Evolutionary conservation across 2,888 invertebrate genomes (phyloP), one percentile per base, ranked within the genome.

Genomic region (Blera fallax): DNA sequence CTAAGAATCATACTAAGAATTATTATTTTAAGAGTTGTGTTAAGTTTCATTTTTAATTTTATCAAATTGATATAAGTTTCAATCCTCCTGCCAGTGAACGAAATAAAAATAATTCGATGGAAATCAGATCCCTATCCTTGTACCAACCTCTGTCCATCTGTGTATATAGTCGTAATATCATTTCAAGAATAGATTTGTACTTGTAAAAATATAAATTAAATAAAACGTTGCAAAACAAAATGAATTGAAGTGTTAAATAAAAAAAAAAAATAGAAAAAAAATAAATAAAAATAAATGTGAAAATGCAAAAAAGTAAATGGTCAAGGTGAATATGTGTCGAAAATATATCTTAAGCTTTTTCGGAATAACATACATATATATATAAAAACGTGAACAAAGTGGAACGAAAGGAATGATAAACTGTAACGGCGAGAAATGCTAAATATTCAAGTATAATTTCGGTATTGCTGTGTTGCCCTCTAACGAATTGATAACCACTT

Each of bases 141-240:
- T 54, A 69, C 5, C 29, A 50, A 79, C 48, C 56, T 50, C 73
- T 72, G 50, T 76, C 74, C 84, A 84, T 79, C 73, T 32, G 54
- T 79, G 79, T 84, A 84, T 58, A 84, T 84, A 84, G 83, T 64
- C 52, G n/a, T 50, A 73, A 73, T 73, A 78, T 78, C 67, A 83
- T 78, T 78, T 83, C 10, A 58, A 65, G n/a, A 65, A 18, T 37
- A 64, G 7, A 74, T 74, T 74, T 45, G 32, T 65, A 77, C 52
- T 65, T 83, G 83, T 73, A 77, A 65, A 74, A 79, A 67, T 43
- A 64, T 43, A 76, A 34, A 69, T 37, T 1, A 52, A 69, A 74
- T 32, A 62, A 69, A 62, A 21, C 14, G 50, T 45, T 11, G n/a
- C 43, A 64, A 80, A 54, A 69, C 21, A 69, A 48, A 60, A 24